Conservation (phyloP, 2,888 invertebrate species). For the Caenorhabditis virilis region DNA sequence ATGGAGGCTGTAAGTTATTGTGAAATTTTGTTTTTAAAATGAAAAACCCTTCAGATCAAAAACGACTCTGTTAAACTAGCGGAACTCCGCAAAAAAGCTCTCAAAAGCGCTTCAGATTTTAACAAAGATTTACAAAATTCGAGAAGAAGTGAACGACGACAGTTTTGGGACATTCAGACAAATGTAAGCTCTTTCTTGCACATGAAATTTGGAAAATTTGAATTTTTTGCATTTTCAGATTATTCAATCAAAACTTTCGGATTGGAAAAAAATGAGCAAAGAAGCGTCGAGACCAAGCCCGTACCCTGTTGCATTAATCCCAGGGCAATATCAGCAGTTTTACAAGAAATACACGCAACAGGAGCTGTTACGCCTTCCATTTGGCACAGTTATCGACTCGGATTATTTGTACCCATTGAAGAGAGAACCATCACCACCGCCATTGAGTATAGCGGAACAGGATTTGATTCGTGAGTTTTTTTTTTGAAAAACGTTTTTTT, state of each 20-base stretch:
- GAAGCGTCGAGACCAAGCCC: conserved; percentile 38
- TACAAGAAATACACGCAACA: conserved; percentile 82
- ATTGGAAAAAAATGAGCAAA: conserved; percentile 37
- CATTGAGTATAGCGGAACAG: conserved; percentile 54
- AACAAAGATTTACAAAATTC: conserved; percentile 31
- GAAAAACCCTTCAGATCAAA: conserved; percentile 15
- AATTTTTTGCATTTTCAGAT: conserved; percentile 33
- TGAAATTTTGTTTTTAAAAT: neutral
- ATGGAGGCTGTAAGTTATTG: conserved; percentile 68
- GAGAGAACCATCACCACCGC: conserved; percentile 59
- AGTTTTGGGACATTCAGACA: conserved; percentile 44
- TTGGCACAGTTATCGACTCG: conserved; percentile 84
- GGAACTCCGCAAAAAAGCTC: conserved; percentile 17
- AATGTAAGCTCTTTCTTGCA: conserved; percentile 14
- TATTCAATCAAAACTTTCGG: conserved; percentile 44
- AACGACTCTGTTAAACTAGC: conserved; percentile 33
- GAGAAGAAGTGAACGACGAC: conserved; percentile 23
- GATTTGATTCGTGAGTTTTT: conserved; percentile 43
- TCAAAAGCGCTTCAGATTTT: conserved; percentile 25
- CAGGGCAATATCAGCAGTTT: conserved; percentile 91
- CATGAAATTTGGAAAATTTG: neutral
- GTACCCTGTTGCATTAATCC: conserved; percentile 90
- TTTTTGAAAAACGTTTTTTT: no score
- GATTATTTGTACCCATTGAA: conserved; percentile 51
- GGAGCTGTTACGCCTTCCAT: conserved; percentile 86